Conservation (phyloP, 92 coral and sea anemone species). For the Phenganax subtilis region DNA sequence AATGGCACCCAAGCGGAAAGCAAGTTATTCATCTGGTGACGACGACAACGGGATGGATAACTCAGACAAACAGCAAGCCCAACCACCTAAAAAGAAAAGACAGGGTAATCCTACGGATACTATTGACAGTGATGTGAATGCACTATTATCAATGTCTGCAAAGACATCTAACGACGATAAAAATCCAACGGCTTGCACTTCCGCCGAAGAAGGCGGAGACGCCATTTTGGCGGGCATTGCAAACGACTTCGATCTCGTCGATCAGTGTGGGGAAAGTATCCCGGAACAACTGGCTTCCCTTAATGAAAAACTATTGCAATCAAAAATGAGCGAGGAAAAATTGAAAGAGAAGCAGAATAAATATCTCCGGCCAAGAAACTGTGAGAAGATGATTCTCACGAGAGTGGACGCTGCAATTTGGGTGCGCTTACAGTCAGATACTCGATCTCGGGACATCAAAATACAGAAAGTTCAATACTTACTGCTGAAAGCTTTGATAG, state of each 20-base stretch:
- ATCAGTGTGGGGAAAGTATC: not conserved
- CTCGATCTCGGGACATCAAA: conserved; percentile 8
- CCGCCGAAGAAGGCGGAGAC: not conserved
- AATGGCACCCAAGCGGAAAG: not conserved
- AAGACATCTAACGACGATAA: not conserved
- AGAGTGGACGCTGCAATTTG: conserved; percentile 19
- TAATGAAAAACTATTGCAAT: too few relatives aligned
- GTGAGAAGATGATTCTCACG: conserved; percentile 18
- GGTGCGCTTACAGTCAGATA: conserved; percentile 8
- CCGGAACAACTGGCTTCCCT: conserved; percentile 3
- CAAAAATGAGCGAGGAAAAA: conserved; percentile 7
- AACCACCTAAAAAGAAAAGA: not conserved
- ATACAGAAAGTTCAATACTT: conserved; percentile 4
- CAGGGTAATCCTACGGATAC: not conserved
- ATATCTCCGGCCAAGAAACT: conserved; percentile 9
- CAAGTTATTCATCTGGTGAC: not conserved
- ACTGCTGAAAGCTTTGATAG: conserved; percentile 14
- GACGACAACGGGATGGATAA: not conserved
- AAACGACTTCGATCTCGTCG: conserved; percentile 13
- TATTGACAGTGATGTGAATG: not conserved
- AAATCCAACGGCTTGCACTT: conserved; percentile 7
- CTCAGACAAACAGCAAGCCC: not conserved
- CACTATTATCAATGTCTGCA: not conserved
- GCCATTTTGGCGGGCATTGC: conserved; percentile 25
- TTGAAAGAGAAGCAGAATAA: conserved; percentile 15